Evolutionary conservation across 2,797 vertebrate species (phyloP), one percentile per base, ranked within the genome.

Genomic region (Semotilus atromaculatus): DNA sequence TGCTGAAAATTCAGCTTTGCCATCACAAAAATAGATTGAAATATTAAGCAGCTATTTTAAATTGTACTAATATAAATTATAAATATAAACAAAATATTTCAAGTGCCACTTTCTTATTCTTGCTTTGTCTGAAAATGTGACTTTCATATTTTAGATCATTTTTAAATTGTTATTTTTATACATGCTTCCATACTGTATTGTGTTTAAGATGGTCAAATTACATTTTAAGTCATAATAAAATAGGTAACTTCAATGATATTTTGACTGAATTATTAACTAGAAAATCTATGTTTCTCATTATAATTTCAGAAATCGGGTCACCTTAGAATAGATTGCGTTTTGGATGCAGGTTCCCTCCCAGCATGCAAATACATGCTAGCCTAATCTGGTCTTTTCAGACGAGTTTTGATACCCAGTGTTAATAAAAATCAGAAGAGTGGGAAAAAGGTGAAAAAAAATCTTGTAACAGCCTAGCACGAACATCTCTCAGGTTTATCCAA

Each of bases 381-480:
- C 34, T 75, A 75, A 75, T 55, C 21, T n/a, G 73, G 21, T 18
- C 73, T 76, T 60, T 58, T 26, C 74, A 60, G 34, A 19, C 18
- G 13, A 60, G 74, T 60, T 40, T 58, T 26, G 53, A 60, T 40
- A 76, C 23, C 51, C 23, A 7, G 14, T 26, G 53, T 38, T 76
- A 76, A 60, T 60, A 60, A 76, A 76, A 64, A 79, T 66, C 26
- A 48, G 18, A 21, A 79, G 36, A 29, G 60, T 48, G 38, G 16
- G 21, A 21, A 62, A 79, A 64, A 40, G 26, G 58, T 58, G 55
- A 40, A 45, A 31, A 64, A 43, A 77, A 43, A 62, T 38, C 16
- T 6, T 62, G 7, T 29, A 62, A 60, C 45, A 43, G 26, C 34
- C n/a, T 45, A 45, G 14, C 48, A 43, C 18, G 10, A 60, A 62